phyloP scores from a whole-genome alignment of 2,113 vertebrate species.

The Isichthys henryi region DNA sequence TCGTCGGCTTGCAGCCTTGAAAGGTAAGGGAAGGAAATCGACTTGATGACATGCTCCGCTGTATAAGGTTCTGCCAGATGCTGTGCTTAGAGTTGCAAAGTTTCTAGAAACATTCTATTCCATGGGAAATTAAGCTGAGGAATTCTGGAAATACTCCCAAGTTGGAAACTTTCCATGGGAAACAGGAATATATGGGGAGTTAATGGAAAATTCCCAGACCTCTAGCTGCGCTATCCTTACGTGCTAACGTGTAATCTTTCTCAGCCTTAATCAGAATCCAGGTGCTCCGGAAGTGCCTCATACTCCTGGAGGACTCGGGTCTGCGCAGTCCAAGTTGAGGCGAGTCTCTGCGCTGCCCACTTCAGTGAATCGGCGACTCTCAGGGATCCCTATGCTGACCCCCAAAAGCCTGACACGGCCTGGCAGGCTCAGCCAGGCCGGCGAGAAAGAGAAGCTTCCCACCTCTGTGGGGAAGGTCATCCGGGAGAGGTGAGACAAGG shows the following conservation, averaged over 20 bases:
- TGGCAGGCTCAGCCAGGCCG: background rate
- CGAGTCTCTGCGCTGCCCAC: slow-evolving; percentile 68
- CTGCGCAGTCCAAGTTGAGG: slow-evolving; percentile 47
- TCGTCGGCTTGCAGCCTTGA: slow-evolving; percentile 49
- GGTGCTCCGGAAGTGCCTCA: slow-evolving; percentile 31
- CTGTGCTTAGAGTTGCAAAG: too few relatives aligned
- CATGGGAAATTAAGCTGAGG: too few relatives aligned
- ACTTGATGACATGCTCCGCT: background rate
- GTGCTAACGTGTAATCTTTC: background rate
- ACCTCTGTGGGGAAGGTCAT: slow-evolving; percentile 34
- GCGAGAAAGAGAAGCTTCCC: background rate
- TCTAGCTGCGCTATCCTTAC: background rate
- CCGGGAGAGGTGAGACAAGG: slow-evolving; percentile 54
- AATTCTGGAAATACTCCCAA: too few relatives aligned
- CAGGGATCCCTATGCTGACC: slow-evolving; percentile 49
- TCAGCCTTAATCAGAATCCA: slow-evolving; percentile 48
- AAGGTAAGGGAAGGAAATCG: slow-evolving; percentile 55
- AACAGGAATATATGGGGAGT: too few relatives aligned
- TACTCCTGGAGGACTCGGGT: slow-evolving; percentile 34
- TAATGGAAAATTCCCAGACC: too few relatives aligned
- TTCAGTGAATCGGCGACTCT: slow-evolving; percentile 51
- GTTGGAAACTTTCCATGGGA: too few relatives aligned
- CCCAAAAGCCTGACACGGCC: slow-evolving; percentile 46
- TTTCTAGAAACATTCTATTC: too few relatives aligned
- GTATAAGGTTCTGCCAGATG: background rate